Evolutionary conservation across 1,140 invertebrate genomes (phyloP), one percentile per base, ranked within the genome.

Genomic region (Nasonia longicornis): DNA sequence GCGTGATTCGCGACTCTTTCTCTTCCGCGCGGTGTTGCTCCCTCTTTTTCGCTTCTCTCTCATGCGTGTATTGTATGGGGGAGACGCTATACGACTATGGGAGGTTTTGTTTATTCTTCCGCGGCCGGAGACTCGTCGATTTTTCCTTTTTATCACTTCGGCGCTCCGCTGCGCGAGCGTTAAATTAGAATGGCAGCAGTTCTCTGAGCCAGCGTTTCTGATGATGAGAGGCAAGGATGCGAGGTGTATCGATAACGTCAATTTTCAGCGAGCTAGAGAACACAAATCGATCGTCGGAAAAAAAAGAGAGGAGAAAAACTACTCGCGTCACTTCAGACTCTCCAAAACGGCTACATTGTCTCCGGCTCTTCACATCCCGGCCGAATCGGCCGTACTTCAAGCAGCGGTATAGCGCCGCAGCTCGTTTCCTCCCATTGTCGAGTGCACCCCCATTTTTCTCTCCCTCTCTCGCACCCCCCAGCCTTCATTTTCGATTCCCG

Each of bases 401-500:
- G 70, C 16, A 20, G 52, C 52, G n/a, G 52, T 58, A 58, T 16
- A 16, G 16, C 20, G 16, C 48, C 52, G 3, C 52, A 42, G 29
- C 38, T 72, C 70, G 38, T 38, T 72, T 72, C 70, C 70, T 42
- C 29, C 22, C 10, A 38, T 78, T 35, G 66, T 26, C 35, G 64
- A 48, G 14, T 22, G 58, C 2, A 31, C 64, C 64, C 3, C 64
- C 26, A 31, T 67, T 29, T 31, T 22, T 69, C 22, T 4, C 26
- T 67, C 16, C 26, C 66, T 48, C 63, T 26, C 42, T 26, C 35
- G n/a, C 20, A 12, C 26, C 16, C 16, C 29, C 12, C 52, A 14
- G 58, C 48, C 48, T 79, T 79, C 77, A 79, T 72, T 79, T 79
- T 71, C 77, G 77, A 71, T 79, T 71, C 69, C 35, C 20, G 26